A percentile compares a stretch with the other conserved stretches of the same genome.
phyloP scores from a whole-genome alignment of 2,113 vertebrate genomes.

The Lepus americanus region DNA sequence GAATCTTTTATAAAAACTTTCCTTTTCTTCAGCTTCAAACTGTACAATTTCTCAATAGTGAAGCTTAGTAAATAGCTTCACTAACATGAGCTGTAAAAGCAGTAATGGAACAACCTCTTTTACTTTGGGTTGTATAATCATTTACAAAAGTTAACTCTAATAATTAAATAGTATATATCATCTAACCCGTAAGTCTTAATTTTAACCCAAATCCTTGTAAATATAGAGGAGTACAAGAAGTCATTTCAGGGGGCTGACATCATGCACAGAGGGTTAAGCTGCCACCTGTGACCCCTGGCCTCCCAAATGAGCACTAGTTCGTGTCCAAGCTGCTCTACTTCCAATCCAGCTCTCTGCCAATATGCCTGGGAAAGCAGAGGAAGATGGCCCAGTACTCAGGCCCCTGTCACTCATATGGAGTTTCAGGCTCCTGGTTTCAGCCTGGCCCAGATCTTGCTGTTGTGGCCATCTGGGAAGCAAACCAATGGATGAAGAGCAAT shows the following conservation, averaged over 20 bases:
- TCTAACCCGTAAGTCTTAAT: slow-evolving; percentile 17
- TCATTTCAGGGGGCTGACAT: neutral
- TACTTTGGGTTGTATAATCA: slow-evolving; percentile 46
- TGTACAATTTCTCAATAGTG: slow-evolving; percentile 56
- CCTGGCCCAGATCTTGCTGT: too few species aligned
- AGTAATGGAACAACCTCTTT: slow-evolving; percentile 2
- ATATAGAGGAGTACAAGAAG: neutral
- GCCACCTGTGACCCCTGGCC: too few species aligned
- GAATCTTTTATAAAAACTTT: slow-evolving; percentile 22
- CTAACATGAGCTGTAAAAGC: slow-evolving; percentile 63
- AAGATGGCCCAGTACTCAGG: too few species aligned
- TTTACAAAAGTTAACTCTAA: slow-evolving; percentile 58
- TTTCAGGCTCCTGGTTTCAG: too few species aligned
- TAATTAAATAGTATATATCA: slow-evolving; percentile 18
- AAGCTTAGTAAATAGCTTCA: slow-evolving; percentile 52
- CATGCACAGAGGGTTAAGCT: too few species aligned
- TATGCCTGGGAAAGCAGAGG: too few species aligned
- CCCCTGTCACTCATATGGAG: too few species aligned
- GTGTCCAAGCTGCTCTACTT: too few species aligned
- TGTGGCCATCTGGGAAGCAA: too few species aligned
- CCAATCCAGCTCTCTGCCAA: too few species aligned
- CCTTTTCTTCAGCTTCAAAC: slow-evolving; percentile 64
- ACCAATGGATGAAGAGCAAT: too few species aligned
- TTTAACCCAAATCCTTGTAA: slow-evolving; percentile 52
- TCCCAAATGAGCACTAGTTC: too few species aligned